Evolutionary conservation across 1,140 invertebrate genomes (phyloP).

Genomic region (Mya arenaria): DNA sequence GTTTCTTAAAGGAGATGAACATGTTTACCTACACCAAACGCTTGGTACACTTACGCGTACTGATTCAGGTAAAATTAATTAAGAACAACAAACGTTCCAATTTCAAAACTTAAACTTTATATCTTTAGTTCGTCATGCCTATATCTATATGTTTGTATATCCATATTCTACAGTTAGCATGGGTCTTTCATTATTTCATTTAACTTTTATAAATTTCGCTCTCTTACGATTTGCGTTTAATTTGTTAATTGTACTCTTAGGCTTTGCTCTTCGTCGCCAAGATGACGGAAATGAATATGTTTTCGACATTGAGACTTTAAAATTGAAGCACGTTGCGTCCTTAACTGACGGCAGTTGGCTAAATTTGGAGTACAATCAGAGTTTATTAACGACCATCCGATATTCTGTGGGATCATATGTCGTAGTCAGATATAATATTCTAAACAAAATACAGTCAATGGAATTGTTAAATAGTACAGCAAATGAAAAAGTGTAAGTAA

Average conservation of each 20-base stretch:
- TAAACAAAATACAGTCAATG: not conserved
- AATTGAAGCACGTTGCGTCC: not conserved
- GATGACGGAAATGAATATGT: not conserved
- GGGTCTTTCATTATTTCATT: too few species aligned
- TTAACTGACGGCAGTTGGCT: not conserved
- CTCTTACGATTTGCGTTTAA: too few species aligned
- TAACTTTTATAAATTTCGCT: too few species aligned
- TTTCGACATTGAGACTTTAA: not conserved
- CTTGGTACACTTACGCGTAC: not conserved
- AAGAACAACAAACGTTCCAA: too few species aligned
- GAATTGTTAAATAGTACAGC: not conserved
- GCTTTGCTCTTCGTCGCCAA: not conserved
- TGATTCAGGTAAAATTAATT: not conserved
- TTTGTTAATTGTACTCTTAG: too few species aligned
- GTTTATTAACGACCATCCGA: not conserved
- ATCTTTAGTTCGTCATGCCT: too few species aligned
- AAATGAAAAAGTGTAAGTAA: constrained; percentile 2
- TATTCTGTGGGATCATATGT: constrained; percentile 12
- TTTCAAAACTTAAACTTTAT: too few species aligned
- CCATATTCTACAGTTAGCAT: too few species aligned
- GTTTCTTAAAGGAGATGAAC: constrained; percentile 3
- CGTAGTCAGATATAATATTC: not conserved
- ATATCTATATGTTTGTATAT: too few species aligned
- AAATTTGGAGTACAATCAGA: not conserved
- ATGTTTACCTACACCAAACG: not conserved